Percentiles rank a stretch among this genome's conserved stretches.
These are phyloP conservation scores for Solea senegalensis DNA, from an alignment of 2,113 vertebrate species.

Conservation along the genomic window DNA sequence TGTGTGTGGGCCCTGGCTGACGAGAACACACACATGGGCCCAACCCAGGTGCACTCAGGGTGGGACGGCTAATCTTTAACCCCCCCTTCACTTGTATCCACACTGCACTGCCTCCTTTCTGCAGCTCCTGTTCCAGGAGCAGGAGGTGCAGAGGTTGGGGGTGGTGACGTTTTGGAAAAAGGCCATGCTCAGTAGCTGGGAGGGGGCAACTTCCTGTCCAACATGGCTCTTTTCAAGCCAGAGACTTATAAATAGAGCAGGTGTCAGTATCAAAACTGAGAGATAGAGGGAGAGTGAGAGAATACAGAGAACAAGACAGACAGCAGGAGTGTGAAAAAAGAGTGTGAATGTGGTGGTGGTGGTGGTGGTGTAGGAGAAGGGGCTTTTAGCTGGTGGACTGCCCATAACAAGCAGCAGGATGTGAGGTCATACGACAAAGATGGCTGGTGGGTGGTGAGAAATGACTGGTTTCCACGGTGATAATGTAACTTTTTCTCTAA, in stretches of 20 bases:
- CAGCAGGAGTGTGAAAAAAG: constrained; percentile 73
- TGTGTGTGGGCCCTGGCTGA: constrained; percentile 53
- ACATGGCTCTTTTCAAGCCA: constrained; percentile 71
- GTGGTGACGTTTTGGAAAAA: constrained; percentile 71
- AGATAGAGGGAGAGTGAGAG: constrained; percentile 18
- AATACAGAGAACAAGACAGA: constrained; percentile 67
- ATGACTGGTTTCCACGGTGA: constrained; percentile 69
- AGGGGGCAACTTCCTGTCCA: constrained; percentile 73
- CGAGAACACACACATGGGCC: constrained; percentile 40
- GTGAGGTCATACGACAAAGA: constrained; percentile 78
- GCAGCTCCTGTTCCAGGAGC: constrained; percentile 64
- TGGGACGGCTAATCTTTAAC: constrained; percentile 75
- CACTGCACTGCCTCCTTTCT: constrained; percentile 39
- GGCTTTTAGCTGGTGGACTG: constrained; percentile 70
- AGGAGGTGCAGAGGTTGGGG: constrained; percentile 71
- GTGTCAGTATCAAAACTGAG: constrained; percentile 68
- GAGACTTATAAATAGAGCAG: constrained; percentile 77
- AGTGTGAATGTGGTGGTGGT: constrained; percentile 43
- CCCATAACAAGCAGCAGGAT: constrained; percentile 73
- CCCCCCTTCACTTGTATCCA: constrained; percentile 11
- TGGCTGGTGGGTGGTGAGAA: constrained; percentile 73
- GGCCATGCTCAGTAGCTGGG: constrained; percentile 57
- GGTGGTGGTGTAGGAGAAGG: constrained; percentile 58
- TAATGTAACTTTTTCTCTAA: constrained; percentile 52
- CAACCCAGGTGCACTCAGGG: constrained; percentile 64